Evolutionary conservation across 2,888 invertebrate genomes (phyloP).

Genomic region (Marasmarcha lunaedactyla): DNA sequence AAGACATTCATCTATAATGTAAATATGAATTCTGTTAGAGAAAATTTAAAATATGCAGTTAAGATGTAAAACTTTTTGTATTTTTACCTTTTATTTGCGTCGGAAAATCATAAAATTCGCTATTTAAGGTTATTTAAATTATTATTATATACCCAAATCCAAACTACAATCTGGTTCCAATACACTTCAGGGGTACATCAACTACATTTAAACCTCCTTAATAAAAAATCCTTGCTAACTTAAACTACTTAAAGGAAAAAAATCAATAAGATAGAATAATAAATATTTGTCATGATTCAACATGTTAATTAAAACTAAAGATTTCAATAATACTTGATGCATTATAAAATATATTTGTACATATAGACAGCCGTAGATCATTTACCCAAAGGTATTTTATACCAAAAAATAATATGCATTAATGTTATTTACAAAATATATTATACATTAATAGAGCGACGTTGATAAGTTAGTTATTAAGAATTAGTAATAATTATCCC

Average conservation of each 20-base stretch:
- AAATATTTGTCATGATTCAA: constrained; percentile 64
- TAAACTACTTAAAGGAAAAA: not conserved
- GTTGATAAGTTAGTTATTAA: not conserved
- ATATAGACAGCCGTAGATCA: constrained; percentile 40
- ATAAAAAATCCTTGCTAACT: too few species aligned
- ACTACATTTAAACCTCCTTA: too few species aligned
- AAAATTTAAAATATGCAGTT: too few species aligned
- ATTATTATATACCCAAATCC: too few species aligned
- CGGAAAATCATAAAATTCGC: too few species aligned
- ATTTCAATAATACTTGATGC: constrained; percentile 52
- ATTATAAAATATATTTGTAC: constrained; percentile 42
- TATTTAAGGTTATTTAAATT: too few species aligned
- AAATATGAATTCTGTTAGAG: too few species aligned
- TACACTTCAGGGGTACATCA: too few species aligned
- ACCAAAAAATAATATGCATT: constrained; percentile 19
- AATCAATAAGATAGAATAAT: constrained; percentile 35
- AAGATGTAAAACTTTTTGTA: too few species aligned
- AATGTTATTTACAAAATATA: not conserved
- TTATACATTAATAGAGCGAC: not conserved
- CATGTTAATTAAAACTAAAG: constrained; percentile 37
- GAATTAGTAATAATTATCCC: not conserved
- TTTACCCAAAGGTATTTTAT: constrained; percentile 31
- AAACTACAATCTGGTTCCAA: too few species aligned
- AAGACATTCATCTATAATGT: too few species aligned
- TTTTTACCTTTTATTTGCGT: too few species aligned